phyloP scores from a whole-genome alignment of 2,888 invertebrate genomes.

The Linyphia triangularis region DNA sequence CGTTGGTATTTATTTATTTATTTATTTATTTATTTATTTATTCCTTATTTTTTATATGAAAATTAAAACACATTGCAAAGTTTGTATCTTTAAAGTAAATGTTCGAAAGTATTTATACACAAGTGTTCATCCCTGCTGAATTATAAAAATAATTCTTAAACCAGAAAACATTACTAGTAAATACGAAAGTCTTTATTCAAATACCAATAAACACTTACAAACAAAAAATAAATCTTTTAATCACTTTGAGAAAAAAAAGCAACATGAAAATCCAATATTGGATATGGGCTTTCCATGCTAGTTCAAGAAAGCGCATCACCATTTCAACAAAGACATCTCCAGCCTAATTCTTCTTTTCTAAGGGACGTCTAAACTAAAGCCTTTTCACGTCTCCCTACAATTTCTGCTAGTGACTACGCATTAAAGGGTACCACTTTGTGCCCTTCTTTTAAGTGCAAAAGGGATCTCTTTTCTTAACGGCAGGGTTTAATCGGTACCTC shows the following conservation, averaged over 20 bases:
- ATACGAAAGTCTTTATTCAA: no score
- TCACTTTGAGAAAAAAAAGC: not conserved
- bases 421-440: slow-evolving; percentile 44
- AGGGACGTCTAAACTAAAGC: slow-evolving; percentile 51
- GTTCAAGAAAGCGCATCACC: slow-evolving; percentile 4
- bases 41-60: no score
- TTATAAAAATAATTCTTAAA: no score
- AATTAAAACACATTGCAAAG: no score
- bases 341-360: slow-evolving; percentile 25
- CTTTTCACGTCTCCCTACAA: slow-evolving; percentile 40
- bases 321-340: slow-evolving; percentile 41
- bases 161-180: no score
- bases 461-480: slow-evolving; percentile 25
- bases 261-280: not conserved
- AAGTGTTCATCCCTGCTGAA: no score
- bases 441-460: slow-evolving; percentile 24
- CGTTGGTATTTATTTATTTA: no score
- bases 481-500: slow-evolving; percentile 46
- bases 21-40: no score
- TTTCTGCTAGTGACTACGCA: slow-evolving; percentile 36
- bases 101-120: no score
- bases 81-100: no score
- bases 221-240: not conserved
- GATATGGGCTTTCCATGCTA: slow-evolving; percentile 4
- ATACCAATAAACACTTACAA: not conserved